Evolutionary conservation across 2,888 invertebrate genomes (phyloP), one percentile per base, ranked within the genome.

Genomic region (Acronicta leporina): DNA sequence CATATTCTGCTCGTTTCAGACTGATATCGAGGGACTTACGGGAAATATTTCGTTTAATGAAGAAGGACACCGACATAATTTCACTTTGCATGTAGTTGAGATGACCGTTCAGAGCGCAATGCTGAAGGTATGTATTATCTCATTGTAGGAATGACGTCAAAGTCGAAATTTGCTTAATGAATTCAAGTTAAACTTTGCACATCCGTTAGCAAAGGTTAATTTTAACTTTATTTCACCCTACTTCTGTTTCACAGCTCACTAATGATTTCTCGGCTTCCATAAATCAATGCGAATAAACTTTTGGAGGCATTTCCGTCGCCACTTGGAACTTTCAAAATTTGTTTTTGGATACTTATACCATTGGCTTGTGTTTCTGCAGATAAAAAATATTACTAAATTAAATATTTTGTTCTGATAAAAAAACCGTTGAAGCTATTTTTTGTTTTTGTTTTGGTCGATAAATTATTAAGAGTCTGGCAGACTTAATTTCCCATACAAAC

Each of bases 31-130:
- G 92, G 98, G 98, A 11, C 95, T 98, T 61, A 98, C 98, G 1
- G 98, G 98, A 53, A 97, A 98, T 87, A 97, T 98, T 80, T 97
- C 97, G 52, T 98, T 98, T 91, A 98, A 97, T 86, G 98, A 98
- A 79, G 97, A 98, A 83, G 98, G 98, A 13, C 96, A 97, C 80
- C 95, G 98, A 53, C 96, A 97, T 85, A 98, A 98, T 94, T 98
- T 98, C 87, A 97, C 98, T 0, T 94, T 98, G 70, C 97, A 98
- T 86, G 97, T 98, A 63, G 97, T 99, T 51, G 97, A 98, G 91
- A 98, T 99, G 97, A 98, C 98, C 5, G 97, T 98, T 58, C 98
- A 98, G 83, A 98, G 98, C 84, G 97, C 98, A 30, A 97, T 98
- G 97, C 96, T 98, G 15, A 98, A 98, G 95, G 97, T 96, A 86